Evolutionary conservation across 2,888 invertebrate genomes (phyloP), one percentile per base, ranked within the genome.

Genomic region (Helicoverpa assulta): DNA sequence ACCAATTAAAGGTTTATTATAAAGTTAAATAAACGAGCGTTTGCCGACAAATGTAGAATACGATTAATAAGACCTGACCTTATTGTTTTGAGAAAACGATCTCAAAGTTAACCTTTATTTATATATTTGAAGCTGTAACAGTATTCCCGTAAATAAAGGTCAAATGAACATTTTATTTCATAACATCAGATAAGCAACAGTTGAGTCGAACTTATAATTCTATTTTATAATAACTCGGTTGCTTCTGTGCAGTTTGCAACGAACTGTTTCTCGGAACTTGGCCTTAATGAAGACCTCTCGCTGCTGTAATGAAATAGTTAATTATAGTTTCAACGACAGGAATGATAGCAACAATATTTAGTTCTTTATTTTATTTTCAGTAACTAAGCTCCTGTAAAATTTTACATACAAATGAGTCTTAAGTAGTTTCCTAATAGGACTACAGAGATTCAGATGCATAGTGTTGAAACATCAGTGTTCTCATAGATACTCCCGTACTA

Each of bases 191-290:
- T 71, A 60, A 79, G 72, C 73, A 76, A 78, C 71, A 76, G 77
- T 81, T 82, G 67, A 74, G 72, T 70, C 50, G 54, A 61, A 78
- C 75, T 85, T 73, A 58, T 85, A 86, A 86, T 85, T 86, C 63
- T 82, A 80, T 85, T 88, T 81, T 69, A 82, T 78, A 84, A 81
- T 85, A 82, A 84, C 76, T 82, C 67, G 73, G 76, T 82, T 81
- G 79, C 77, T 76, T 76, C 77, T 71, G 78, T 74, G 76, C 78
- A 83, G 85, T 84, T 86, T 70, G 76, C 76, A 80, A 83, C 82
- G 84, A 88, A 84, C 83, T 78, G 79, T 66, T 83, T 79, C 73
- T 62, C 75, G 71, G 74, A 85, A 83, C 82, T 84, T 76, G 71
- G 66, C 69, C 62, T 70, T 84, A 79, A 82, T 81, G 78, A 81